A percentile compares a stretch with the other conserved stretches of the same genome.
These are phyloP conservation scores for Archivesica marissinica DNA, from an alignment of 1,140 invertebrate genomes.

Conservation along the genomic window DNA sequence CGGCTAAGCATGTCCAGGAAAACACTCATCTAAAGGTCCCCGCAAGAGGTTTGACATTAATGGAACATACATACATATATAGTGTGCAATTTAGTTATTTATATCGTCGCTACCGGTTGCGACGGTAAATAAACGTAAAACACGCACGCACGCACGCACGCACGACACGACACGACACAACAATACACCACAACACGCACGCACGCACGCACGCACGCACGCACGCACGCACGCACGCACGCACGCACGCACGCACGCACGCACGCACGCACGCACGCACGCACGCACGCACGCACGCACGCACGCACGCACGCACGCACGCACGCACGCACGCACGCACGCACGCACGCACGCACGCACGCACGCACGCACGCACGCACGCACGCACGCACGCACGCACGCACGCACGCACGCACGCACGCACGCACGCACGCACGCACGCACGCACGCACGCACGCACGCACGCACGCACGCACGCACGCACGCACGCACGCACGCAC, in stretches of 20 bases:
- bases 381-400: slow-evolving; percentile 1
- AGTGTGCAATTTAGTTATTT: background rate
- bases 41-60: too few relatives aligned
- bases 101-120: background rate
- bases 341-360: slow-evolving; percentile 1
- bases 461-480: slow-evolving; percentile 1
- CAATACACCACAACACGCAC: too few relatives aligned
- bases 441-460: slow-evolving; percentile 1
- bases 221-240: too few relatives aligned
- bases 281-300: background rate
- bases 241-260: too few relatives aligned
- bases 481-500: slow-evolving; percentile 1
- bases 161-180: too few relatives aligned
- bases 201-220: too few relatives aligned
- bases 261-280: too few relatives aligned
- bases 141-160: too few relatives aligned
- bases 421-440: slow-evolving; percentile 1
- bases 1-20: too few relatives aligned
- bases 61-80: too few relatives aligned
- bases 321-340: slow-evolving; percentile 1
- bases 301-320: background rate
- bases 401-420: slow-evolving; percentile 1
- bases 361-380: slow-evolving; percentile 1
- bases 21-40: background rate
- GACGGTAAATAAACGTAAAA: too few relatives aligned